Base-by-base conservation (phyloP, 2,888 invertebrate genomes). In the Anarsia innoxiella region DNA sequence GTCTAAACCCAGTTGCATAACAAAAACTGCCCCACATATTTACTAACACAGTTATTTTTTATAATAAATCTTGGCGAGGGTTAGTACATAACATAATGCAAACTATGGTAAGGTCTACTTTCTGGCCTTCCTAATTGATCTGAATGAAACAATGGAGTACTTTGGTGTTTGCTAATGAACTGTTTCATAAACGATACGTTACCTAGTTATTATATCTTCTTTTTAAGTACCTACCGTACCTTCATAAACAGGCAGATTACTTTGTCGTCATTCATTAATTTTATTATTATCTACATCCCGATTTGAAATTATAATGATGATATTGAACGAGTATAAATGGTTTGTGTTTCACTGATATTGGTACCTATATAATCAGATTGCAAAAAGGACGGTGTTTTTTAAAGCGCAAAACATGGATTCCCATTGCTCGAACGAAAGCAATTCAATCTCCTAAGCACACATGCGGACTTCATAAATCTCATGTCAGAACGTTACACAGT, bases 391-490 rank as follows among this genome's bases (percentile, higher is more conserved):
- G 43, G 51, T 52, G 45, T 49, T 47, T 62, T 58, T 47, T 40
- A 63, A 53, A 58, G 48, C 54, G 51, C 53, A 53, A 53, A 62
- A 61, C 55, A 56, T 45, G 47, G 44, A 55, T 55, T 56, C 47
- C 59, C 50, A 57, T 72, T 71, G 67, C 68, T 64, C 63, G 64
- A n/a, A n/a, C n/a, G n/a, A 69, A 63, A 66, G 60, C 67, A 69
- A 76, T 76, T 65, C 66, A 72, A 75, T 72, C 66, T 70, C 55
- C 55, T 64, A 66, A 72, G 63, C 73, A 71, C 83, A 82, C 73
- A 79, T 79, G 76, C 59, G 70, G 66, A 77, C 80, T 78, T 74
- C 73, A 83, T 82, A 83, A 82, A 82, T 82, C 76, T 72, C 60
- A 54, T 72, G 77, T 77, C 73, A 73, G 59, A 66, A 69, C 63